A percentile compares a stretch with the other conserved stretches of the same genome.
Evolutionary conservation across 2,888 invertebrate genomes (phyloP).

Genomic region (Drosophila parthenogenetica): DNA sequence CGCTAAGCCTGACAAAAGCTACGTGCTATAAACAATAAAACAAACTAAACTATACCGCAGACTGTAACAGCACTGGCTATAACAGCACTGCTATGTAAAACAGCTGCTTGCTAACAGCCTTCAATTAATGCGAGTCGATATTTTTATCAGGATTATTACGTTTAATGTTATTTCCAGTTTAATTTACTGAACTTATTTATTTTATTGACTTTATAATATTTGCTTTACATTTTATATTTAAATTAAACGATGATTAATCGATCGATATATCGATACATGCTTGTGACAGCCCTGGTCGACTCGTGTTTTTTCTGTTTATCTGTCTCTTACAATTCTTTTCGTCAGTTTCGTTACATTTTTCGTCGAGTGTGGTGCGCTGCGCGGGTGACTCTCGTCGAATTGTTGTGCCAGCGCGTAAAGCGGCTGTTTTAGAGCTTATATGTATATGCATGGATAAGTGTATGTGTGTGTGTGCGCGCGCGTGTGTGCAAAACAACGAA

Average conservation of each 20-base stretch:
- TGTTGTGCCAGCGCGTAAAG: constrained; percentile 51
- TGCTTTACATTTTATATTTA: background rate
- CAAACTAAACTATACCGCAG: too few relatives aligned
- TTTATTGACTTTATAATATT: background rate
- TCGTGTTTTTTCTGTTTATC: constrained; percentile 12
- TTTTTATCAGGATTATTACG: background rate
- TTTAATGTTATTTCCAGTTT: background rate
- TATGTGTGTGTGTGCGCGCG: constrained; percentile 29
- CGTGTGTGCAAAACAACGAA: constrained; percentile 42
- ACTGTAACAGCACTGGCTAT: background rate
- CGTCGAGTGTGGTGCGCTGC: constrained; percentile 7
- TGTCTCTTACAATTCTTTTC: constrained; percentile 17
- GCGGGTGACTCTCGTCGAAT: constrained; percentile 21
- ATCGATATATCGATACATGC: constrained; percentile 22
- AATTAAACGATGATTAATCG: background rate
- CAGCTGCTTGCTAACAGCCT: background rate
- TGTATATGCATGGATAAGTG: constrained; percentile 21
- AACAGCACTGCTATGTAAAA: background rate
- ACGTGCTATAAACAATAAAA: background rate
- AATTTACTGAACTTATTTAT: background rate
- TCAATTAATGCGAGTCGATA: background rate
- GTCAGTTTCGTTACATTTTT: constrained; percentile 26
- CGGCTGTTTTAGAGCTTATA: constrained; percentile 45
- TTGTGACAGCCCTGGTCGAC: constrained; percentile 12
- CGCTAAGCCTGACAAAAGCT: background rate